Base-by-base conservation (phyloP, 2,888 invertebrate genomes). In the Yponomeuta malinellus region DNA sequence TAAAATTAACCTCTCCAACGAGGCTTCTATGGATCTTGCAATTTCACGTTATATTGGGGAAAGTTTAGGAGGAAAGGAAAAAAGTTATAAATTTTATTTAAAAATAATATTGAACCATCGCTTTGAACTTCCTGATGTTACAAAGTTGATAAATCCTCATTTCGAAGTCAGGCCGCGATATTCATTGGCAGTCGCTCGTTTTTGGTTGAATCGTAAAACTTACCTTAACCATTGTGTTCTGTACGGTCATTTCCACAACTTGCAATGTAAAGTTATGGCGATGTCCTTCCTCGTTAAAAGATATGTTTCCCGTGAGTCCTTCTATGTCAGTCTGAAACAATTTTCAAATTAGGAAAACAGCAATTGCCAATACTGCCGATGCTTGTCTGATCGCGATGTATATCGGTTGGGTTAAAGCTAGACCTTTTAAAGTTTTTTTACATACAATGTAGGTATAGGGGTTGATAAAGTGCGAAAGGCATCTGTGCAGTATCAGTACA, bases 171-270 rank as follows among this genome's bases (percentile, higher is more conserved):
- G 64, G 23, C 9, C 23, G 9, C 29, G 23, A 8, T 43, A 43
- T 43, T 43, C 43, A 43, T 43, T 43, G 43, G 43, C 43, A 43
- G 43, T 9, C 4, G 43, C 8, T 43, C 43, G 5, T 43, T 43
- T 43, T 43, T 43, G 43, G 43, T 1, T 43, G 12, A 70, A 59
- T 64, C 23, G 23, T 64, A n/a, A 23, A 31, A 77, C 84, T 83
- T 83, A 95, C 95, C 94, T 97, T 97, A 29, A 97, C 95, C 96
- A 97, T 96, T 48, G 97, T 97, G 81, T 97, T 97, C 81, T 98
- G 97, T 72, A 97, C 96, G 5, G 98, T 98, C 97, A 98, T 97
- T 88, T 98, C 97, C 70, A 98, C 96, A 73, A 97, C 96, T 83
- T 98, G 96, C 74, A 98, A 91, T 0, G 97, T 96, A 84, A 97